These are phyloP conservation scores for Amorpha juglandis DNA, from an alignment of 2,888 invertebrate species.

Conservation along the genomic window DNA sequence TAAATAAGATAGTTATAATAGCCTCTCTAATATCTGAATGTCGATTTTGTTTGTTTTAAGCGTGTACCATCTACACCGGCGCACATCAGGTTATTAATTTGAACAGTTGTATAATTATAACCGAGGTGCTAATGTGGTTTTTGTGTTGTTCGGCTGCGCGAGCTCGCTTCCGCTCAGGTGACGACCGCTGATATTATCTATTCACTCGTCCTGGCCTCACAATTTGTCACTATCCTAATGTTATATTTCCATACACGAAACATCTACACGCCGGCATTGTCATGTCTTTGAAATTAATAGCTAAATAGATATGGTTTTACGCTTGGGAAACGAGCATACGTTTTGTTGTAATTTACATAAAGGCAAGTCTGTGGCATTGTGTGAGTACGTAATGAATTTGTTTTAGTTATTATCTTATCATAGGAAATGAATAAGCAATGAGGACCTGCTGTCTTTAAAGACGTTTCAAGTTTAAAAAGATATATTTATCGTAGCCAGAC, in stretches of 20 bases:
- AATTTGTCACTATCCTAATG: conserved; percentile 65
- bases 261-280: conserved; percentile 42
- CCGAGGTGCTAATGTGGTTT: conserved; percentile 76
- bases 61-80: no score
- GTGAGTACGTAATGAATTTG: conserved; percentile 51
- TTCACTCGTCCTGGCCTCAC: conserved; percentile 52
- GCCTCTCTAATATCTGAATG: neutral
- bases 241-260: conserved; percentile 45
- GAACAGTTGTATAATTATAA: conserved; percentile 47
- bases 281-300: conserved; percentile 61
- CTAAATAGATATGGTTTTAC: conserved; percentile 56
- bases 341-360: conserved; percentile 61
- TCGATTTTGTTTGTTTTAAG: neutral
- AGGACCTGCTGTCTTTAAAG: conserved; percentile 29
- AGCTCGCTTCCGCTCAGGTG: conserved; percentile 80
- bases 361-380: conserved; percentile 43
- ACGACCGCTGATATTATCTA: conserved; percentile 68
- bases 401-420: conserved; percentile 55
- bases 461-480: conserved; percentile 23
- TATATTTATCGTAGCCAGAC: conserved; percentile 20
- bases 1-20: conserved; percentile 24
- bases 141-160: conserved; percentile 62
- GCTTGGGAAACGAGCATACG: conserved; percentile 48
- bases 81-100: conserved; percentile 8
- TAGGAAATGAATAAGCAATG: conserved; percentile 45